Base-by-base conservation (phyloP, 2,888 invertebrate genomes). In the Lithophane semibrunnea region DNA sequence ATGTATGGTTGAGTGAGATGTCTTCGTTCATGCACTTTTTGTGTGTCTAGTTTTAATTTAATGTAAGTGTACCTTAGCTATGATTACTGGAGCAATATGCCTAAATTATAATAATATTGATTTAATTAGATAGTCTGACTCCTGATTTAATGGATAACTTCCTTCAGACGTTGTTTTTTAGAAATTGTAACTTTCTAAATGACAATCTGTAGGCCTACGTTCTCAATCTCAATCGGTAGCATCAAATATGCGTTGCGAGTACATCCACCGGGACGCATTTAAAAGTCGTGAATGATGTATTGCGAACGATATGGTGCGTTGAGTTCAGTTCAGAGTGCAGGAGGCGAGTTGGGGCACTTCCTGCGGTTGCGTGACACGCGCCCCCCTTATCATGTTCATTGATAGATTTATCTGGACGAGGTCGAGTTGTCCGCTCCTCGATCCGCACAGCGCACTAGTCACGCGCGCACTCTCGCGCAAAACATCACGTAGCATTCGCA, bases 341-440 rank as follows among this genome's bases (percentile, higher is more conserved):
- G 91, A 91, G 93, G 90, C 92, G 91, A 89, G 92, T 90, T 88
- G 89, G 91, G 92, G 93, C 92, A 94, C 94, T 95, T 95, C 95
- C 96, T 95, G 93, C 90, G 95, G 90, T 92, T 91, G 91, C 91
- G 92, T 93, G 95, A 93, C 94, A 94, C 94, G 93, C 94, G 94
- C 91, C 91, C 93, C 95, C 93, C 94, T 95, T 96, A 96, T 96
- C 96, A 87, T 90, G 89, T 94, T 95, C 96, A 96, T 96, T 96
- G 96, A 96, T 96, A 95, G 94, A 95, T 96, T 95, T 96, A 96
- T 96, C 96, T 94, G 91, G 90, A 90, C 94, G 96, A 95, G 96
- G 95, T 96, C 95, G 94, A 89, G 89, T 86, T 89, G 92, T 89
- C 90, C 90, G 91, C 88, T 84, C 86, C 85, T 86, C 86, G 87